Conservation (phyloP, 2,113 vertebrate genomes). For the Cinclus cinclus region DNA sequence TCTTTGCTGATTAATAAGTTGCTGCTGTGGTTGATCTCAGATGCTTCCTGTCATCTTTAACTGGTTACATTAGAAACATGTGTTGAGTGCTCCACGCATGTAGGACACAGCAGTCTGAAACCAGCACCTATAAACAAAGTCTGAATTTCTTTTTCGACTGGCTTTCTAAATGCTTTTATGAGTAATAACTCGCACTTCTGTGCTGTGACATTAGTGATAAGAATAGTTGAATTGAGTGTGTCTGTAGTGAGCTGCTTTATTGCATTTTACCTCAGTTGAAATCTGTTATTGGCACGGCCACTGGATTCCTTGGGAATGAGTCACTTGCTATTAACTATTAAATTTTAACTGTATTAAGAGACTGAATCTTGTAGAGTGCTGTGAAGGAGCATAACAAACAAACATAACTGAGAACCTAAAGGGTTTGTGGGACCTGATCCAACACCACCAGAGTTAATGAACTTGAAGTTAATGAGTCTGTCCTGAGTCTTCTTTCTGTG, state of each 20-base stretch:
- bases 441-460: background rate
- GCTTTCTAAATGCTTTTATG: background rate
- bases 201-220: background rate
- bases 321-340: conserved; percentile 64
- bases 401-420: background rate
- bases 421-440: background rate
- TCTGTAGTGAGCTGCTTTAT: background rate
- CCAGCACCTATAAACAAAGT: background rate
- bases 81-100: background rate
- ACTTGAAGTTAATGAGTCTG: background rate
- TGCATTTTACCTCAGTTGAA: conserved; percentile 14
- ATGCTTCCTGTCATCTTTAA: conserved; percentile 73
- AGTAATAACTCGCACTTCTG: background rate
- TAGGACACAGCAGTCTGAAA: background rate
- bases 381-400: background rate
- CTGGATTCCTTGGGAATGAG: conserved; percentile 40
- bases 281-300: background rate
- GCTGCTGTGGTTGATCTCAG: conserved; percentile 69
- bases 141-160: background rate
- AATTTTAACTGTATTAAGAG: conserved; percentile 55
- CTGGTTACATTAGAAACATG: conserved; percentile 63
- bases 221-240: background rate
- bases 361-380: background rate
- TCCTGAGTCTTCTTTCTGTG: background rate
- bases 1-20: conserved; percentile 73